Conservation (phyloP, 1,140 invertebrate genomes). For the Thaumetopoea pityocampa region DNA sequence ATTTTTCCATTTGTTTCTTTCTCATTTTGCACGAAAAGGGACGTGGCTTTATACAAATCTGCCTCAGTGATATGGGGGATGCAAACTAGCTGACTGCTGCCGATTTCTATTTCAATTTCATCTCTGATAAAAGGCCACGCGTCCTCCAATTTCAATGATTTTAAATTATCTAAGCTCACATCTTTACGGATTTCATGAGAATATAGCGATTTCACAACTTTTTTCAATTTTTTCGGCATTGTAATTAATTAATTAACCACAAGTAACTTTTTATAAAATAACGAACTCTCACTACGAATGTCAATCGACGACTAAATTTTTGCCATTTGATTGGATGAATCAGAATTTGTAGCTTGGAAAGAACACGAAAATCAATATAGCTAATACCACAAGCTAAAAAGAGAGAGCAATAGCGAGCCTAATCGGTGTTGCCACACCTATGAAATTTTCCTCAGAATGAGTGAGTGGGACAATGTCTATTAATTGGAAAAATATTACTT, state of each 20-base stretch:
- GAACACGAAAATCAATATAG: conserved; percentile 2
- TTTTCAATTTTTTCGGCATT: conserved; percentile 74
- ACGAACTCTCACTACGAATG: conserved; percentile 8
- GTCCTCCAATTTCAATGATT: conserved; percentile 69
- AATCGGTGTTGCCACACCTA: no score
- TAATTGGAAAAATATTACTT: no score
- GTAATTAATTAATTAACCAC: conserved; percentile 23
- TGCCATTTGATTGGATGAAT: conserved; percentile 7
- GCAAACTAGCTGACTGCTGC: conserved; percentile 65
- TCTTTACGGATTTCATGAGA: conserved; percentile 72
- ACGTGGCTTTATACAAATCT: conserved; percentile 64
- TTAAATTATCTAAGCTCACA: conserved; percentile 61
- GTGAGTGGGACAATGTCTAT: no score
- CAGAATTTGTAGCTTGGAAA: neutral
- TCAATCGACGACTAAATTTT: conserved; percentile 34
- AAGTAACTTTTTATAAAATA: conserved; percentile 8
- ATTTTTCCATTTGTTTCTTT: conserved; percentile 65
- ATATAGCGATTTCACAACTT: conserved; percentile 68
- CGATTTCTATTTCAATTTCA: conserved; percentile 73
- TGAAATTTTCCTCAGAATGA: no score
- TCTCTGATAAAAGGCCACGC: conserved; percentile 74
- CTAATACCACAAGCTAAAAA: conserved; percentile 4
- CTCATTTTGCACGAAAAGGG: conserved; percentile 65
- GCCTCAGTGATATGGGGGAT: conserved; percentile 73
- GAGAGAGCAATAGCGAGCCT: no score